Conservation (phyloP, 2,888 invertebrate species). For the Hedya salicella region DNA sequence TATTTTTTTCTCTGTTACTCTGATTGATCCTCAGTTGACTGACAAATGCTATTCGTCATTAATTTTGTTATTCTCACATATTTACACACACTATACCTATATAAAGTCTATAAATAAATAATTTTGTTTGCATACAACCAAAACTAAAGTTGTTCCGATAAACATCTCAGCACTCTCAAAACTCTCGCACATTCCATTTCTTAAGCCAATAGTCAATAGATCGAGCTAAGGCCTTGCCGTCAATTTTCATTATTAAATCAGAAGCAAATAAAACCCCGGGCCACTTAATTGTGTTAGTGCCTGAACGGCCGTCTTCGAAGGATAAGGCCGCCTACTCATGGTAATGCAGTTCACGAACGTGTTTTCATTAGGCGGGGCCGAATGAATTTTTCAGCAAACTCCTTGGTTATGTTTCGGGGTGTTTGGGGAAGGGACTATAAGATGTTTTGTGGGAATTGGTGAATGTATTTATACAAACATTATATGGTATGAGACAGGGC, state of each 20-base stretch:
- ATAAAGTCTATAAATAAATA: too few relatives aligned
- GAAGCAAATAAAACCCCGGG: constrained; percentile 40
- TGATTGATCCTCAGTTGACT: too few relatives aligned
- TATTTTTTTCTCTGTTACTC: too few relatives aligned
- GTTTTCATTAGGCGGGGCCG: constrained; percentile 33
- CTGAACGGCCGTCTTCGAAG: constrained; percentile 16
- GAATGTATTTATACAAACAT: too few relatives aligned
- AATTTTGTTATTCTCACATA: too few relatives aligned
- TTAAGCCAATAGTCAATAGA: constrained; percentile 5
- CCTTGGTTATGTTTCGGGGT: neutral
- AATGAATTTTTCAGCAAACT: constrained; percentile 29
- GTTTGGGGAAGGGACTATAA: neutral
- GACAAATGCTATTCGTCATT: too few relatives aligned
- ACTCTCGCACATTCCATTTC: neutral
- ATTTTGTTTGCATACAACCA: too few relatives aligned
- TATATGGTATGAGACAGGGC: too few relatives aligned
- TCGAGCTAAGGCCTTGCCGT: constrained; percentile 26
- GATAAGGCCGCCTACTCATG: constrained; percentile 31
- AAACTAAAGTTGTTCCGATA: too few relatives aligned
- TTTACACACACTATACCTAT: too few relatives aligned
- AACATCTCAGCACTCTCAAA: too few relatives aligned
- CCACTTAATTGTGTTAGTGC: constrained; percentile 41
- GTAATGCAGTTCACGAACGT: constrained; percentile 34
- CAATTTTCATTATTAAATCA: constrained; percentile 41
- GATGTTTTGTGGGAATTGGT: neutral